phyloP scores from a whole-genome alignment of 2,113 vertebrate species.

The Lota lota region DNA sequence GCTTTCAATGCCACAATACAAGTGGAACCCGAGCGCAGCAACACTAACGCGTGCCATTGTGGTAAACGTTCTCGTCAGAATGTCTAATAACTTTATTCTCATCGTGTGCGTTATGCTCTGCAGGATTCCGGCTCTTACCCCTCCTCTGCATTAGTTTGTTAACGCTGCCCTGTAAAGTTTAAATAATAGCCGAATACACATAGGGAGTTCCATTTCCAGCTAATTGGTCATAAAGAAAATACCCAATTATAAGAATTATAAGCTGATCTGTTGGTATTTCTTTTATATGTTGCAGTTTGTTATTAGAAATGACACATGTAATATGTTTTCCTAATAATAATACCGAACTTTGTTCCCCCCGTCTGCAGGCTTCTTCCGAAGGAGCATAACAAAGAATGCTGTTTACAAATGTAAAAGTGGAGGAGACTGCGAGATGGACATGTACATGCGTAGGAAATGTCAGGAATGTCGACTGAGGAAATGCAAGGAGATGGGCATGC shows the following conservation, averaged over 20 bases:
- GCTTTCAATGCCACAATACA: slow-evolving; percentile 72
- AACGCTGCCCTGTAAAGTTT: too few species aligned
- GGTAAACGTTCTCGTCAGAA: slow-evolving; percentile 63
- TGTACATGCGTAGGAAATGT: slow-evolving; percentile 99
- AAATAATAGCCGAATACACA: neutral
- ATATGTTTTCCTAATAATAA: neutral
- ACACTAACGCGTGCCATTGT: slow-evolving; percentile 64
- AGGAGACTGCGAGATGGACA: slow-evolving; percentile 98
- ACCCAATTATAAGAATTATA: too few species aligned
- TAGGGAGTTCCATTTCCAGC: too few species aligned
- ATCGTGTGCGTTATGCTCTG: slow-evolving; percentile 1
- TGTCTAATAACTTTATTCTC: slow-evolving; percentile 54
- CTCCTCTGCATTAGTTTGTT: too few species aligned
- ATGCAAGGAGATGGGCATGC: slow-evolving; percentile 97
- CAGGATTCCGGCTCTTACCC: too few species aligned
- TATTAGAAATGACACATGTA: neutral
- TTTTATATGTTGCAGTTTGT: neutral
- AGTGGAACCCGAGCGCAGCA: slow-evolving; percentile 66
- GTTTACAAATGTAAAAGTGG: slow-evolving; percentile 97
- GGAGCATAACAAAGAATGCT: slow-evolving; percentile 98
- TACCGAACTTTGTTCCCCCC: neutral
- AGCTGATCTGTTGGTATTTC: too few species aligned
- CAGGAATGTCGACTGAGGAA: slow-evolving; percentile 95
- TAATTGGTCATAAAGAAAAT: too few species aligned
- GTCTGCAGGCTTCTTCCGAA: slow-evolving; percentile 89